phyloP scores from a whole-genome alignment of 2,113 vertebrate species.

The Craseonycteris thonglongyai region DNA sequence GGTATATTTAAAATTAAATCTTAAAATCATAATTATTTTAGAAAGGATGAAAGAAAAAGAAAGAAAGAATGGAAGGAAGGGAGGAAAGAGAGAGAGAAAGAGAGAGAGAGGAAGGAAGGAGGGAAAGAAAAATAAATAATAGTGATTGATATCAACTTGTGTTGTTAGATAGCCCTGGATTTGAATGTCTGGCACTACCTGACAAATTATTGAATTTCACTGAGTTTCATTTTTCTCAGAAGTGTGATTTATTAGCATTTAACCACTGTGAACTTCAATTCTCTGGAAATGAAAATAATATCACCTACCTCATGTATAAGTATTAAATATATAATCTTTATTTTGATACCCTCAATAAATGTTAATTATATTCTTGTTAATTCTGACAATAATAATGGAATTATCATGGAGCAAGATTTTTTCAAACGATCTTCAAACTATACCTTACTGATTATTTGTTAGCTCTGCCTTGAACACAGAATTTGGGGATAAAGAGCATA shows the following conservation, averaged over 20 bases:
- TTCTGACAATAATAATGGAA: background rate
- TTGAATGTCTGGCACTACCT: background rate
- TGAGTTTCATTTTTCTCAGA: background rate
- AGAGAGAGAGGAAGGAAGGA: background rate
- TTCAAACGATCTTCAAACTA: background rate
- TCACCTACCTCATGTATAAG: background rate
- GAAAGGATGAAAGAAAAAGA: background rate
- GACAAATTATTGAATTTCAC: background rate
- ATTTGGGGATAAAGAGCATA: background rate
- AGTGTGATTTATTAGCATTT: background rate
- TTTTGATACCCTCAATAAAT: background rate
- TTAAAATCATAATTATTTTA: background rate
- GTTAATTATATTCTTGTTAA: background rate
- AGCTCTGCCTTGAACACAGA: background rate
- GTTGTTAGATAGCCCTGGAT: background rate
- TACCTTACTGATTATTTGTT: background rate
- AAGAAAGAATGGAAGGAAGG: background rate
- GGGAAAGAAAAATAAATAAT: background rate
- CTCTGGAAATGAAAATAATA: background rate
- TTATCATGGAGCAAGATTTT: background rate
- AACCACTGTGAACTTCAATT: background rate
- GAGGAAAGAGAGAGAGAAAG: no score
- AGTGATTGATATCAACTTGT: background rate
- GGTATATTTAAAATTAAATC: background rate
- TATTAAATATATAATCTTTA: background rate